phyloP scores from a whole-genome alignment of 2,797 vertebrate species.

The Philypnodon macrostomus region DNA sequence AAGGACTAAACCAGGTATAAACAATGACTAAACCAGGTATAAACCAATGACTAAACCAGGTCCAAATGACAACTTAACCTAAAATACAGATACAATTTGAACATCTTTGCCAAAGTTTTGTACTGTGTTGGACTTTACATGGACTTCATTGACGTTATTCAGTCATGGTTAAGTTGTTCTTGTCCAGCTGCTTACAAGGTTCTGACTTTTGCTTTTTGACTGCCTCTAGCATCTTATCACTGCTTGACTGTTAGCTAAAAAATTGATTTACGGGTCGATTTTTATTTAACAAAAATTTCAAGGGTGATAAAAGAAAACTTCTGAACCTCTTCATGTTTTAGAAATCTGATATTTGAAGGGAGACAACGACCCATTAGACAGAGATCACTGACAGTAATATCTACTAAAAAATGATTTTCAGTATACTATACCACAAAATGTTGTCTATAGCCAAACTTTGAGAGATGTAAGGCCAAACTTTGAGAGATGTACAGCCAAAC shows the following conservation, averaged over 20 bases:
- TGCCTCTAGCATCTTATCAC: slow-evolving; percentile 2
- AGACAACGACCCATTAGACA: background rate
- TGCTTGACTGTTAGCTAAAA: slow-evolving; percentile 4
- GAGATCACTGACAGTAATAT: background rate
- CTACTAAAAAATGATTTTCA: too few species aligned
- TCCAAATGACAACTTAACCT: too few species aligned
- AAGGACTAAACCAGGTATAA: too few species aligned
- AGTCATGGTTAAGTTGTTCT: background rate
- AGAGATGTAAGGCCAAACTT: too few species aligned
- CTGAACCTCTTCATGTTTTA: background rate
- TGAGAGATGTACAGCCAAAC: too few species aligned
- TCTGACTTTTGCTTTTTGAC: background rate
- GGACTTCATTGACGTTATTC: background rate
- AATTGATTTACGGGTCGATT: slow-evolving; percentile 5
- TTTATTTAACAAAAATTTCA: slow-evolving; percentile 3
- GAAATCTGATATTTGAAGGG: slow-evolving; percentile 2
- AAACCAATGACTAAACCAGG: too few species aligned
- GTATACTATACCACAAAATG: too few species aligned
- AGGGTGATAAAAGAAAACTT: slow-evolving; percentile 2
- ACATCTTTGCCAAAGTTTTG: background rate
- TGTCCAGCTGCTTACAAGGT: background rate
- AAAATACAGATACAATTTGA: too few species aligned
- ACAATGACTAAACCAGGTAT: too few species aligned
- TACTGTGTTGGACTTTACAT: background rate
- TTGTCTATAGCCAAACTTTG: too few species aligned